A percentile compares a stretch with the other conserved stretches of the same genome.
phyloP scores from a whole-genome alignment of 2,888 invertebrate species.

The Cantharis nigra region DNA sequence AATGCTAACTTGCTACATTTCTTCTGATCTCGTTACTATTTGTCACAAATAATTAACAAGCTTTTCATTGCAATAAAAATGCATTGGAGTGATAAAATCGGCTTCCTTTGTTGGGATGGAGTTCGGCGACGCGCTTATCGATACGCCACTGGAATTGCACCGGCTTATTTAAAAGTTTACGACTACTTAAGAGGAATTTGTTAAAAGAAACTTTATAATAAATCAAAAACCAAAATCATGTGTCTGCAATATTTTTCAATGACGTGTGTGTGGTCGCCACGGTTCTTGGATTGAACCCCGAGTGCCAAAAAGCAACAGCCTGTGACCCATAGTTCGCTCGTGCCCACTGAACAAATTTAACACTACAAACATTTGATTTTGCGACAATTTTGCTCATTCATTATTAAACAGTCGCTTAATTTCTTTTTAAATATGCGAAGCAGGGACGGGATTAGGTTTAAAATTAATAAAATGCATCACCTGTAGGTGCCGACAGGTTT shows the following conservation, averaged over 20 bases:
- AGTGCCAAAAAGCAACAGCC: conserved; percentile 50
- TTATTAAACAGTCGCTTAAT: conserved; percentile 41
- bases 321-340: conserved; percentile 49
- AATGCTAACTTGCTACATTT: conserved; percentile 7
- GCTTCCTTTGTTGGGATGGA: background rate
- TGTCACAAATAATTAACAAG: background rate
- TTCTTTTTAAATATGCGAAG: background rate
- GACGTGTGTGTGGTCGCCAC: conserved; percentile 49
- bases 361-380: conserved; percentile 48
- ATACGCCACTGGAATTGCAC: background rate
- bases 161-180: background rate
- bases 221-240: conserved; percentile 5
- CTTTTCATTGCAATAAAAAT: background rate
- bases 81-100: background rate
- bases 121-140: background rate
- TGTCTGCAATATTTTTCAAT: conserved; percentile 18
- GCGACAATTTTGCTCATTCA: conserved; percentile 47
- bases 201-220: conserved; percentile 5
- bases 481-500: no score
- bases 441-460: no score
- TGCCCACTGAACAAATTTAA: conserved; percentile 52
- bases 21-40: background rate
- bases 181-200: background rate
- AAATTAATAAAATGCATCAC: no score
- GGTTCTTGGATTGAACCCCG: conserved; percentile 47